These are phyloP conservation scores for Drosophila emarginata DNA, from an alignment of 2,888 invertebrate genomes.

Conservation along the genomic window DNA sequence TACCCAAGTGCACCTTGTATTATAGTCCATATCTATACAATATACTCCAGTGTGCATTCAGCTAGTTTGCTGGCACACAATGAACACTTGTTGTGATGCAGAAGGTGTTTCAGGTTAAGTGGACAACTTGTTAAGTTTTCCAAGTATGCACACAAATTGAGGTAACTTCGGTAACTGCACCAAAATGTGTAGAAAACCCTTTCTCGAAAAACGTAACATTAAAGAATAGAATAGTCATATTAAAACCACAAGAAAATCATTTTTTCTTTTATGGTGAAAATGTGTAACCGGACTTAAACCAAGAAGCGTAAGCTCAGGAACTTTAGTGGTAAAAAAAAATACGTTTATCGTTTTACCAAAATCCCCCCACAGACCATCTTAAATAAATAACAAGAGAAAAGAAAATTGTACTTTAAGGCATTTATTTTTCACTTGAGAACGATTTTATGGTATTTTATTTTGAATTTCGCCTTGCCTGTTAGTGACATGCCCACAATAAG, in stretches of 20 bases:
- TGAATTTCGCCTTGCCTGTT: conserved; percentile 4
- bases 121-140: conserved; percentile 3
- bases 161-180: not conserved
- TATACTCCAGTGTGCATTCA: not conserved
- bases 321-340: not conserved
- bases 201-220: not conserved
- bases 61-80: not conserved
- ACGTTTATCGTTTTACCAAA: not conserved
- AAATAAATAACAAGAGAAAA: conserved; percentile 7
- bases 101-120: conserved; percentile 9
- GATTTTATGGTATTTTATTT: conserved; percentile 19
- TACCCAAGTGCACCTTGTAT: not conserved
- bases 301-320: conserved; percentile 6
- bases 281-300: conserved; percentile 9
- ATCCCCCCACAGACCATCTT: conserved; percentile 7
- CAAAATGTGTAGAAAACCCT: not conserved
- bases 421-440: conserved; percentile 35
- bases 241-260: not conserved
- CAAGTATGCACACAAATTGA: not conserved
- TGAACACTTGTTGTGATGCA: conserved; percentile 5
- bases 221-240: not conserved
- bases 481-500: conserved; percentile 38
- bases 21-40: not conserved
- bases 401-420: conserved; percentile 34
- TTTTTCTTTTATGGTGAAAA: not conserved